phyloP scores from a whole-genome alignment of 2,888 invertebrate species.

The Erebia aethiops region DNA sequence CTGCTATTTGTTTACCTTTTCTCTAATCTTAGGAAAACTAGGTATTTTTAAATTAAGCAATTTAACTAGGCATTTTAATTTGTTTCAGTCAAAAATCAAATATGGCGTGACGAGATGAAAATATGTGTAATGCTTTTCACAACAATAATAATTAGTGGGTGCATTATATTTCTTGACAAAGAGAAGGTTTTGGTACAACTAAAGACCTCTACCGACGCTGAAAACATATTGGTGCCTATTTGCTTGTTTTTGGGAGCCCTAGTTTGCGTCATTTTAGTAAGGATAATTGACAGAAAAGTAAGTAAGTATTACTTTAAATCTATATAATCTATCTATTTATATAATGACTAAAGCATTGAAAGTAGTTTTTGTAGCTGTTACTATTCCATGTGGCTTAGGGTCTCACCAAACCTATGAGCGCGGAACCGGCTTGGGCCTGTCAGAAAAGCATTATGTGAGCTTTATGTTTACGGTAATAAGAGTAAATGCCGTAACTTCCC shows the following conservation, averaged over 20 bases:
- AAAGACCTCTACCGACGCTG: slow-evolving; percentile 51
- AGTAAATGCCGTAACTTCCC: too few species aligned
- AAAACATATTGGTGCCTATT: slow-evolving; percentile 52
- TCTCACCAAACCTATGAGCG: too few species aligned
- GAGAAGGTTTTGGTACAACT: slow-evolving; percentile 60
- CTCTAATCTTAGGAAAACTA: too few species aligned
- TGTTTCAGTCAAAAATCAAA: slow-evolving; percentile 61
- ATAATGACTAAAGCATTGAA: not conserved
- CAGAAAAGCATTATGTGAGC: too few species aligned
- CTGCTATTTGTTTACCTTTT: too few species aligned
- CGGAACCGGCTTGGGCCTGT: too few species aligned
- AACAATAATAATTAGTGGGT: slow-evolving; percentile 58
- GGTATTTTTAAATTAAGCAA: too few species aligned
- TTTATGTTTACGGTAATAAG: too few species aligned
- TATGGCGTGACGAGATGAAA: slow-evolving; percentile 64
- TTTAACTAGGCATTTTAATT: slow-evolving; percentile 1
- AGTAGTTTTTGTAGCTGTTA: too few species aligned
- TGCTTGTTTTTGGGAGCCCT: slow-evolving; percentile 55
- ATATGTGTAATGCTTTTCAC: slow-evolving; percentile 61
- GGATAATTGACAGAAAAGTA: slow-evolving; percentile 63
- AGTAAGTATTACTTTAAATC: slow-evolving; percentile 37
- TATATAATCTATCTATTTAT: not conserved
- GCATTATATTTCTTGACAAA: slow-evolving; percentile 65
- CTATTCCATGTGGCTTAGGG: too few species aligned
- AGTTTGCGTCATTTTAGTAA: slow-evolving; percentile 45